Percentiles rank a stretch among this genome's conserved stretches.
These are phyloP conservation scores for Helogale parvula DNA, from an alignment of 2,113 vertebrate species.

Conservation along the genomic window DNA sequence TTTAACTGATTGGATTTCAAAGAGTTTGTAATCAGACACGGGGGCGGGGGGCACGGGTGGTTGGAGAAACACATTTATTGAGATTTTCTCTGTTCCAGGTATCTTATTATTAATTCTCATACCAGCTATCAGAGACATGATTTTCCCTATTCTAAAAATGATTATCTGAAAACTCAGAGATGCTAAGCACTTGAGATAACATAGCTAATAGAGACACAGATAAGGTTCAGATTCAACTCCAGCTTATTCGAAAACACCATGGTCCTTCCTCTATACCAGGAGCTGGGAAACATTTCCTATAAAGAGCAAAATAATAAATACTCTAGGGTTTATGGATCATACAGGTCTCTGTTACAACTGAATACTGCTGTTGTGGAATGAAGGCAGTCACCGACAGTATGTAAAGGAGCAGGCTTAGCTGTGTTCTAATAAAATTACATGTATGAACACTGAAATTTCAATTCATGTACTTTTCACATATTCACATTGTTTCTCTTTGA, in stretches of 20 bases:
- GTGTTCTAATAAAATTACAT: not conserved
- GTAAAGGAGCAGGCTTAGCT: not conserved
- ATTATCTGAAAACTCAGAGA: constrained; percentile 19
- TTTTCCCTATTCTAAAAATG: constrained; percentile 8
- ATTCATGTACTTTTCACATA: not conserved
- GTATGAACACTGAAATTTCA: not conserved
- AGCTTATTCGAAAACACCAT: not conserved
- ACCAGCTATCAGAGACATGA: not conserved
- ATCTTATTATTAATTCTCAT: not conserved
- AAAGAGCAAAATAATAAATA: not conserved
- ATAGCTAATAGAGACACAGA: not conserved
- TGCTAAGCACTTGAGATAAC: constrained; percentile 4
- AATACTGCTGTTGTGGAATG: not conserved
- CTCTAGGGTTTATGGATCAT: not conserved
- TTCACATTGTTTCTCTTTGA: not conserved
- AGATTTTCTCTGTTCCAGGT: not conserved
- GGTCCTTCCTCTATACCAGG: not conserved
- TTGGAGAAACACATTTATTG: not conserved
- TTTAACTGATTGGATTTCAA: constrained; percentile 51
- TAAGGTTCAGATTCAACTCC: constrained; percentile 5
- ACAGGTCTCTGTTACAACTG: not conserved
- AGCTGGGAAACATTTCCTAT: not conserved
- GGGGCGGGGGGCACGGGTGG: too few relatives aligned
- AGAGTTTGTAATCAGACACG: not conserved
- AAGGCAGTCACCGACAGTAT: not conserved